Percentiles rank a stretch among this genome's conserved stretches.
Conservation (phyloP, 2,113 vertebrate species). For the Nymphicus hollandicus region DNA sequence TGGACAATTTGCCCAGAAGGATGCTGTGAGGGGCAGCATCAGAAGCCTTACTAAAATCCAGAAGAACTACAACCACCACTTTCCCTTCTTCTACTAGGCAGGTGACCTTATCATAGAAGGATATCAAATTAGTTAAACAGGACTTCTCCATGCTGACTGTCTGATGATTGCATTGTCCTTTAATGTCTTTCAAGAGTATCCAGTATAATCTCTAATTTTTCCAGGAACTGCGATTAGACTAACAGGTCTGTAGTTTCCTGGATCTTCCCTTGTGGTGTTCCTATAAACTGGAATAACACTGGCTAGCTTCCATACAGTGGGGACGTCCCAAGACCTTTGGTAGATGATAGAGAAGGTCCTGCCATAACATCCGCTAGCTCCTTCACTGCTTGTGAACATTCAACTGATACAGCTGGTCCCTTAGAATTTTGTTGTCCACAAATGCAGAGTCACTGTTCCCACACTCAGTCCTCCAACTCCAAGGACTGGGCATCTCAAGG, state of each 20-base stretch:
- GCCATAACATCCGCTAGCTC: rapidly evolving
- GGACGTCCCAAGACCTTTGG: neutral
- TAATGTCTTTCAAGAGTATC: neutral
- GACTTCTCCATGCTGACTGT: neutral
- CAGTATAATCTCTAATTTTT: neutral
- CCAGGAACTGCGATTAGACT: neutral
- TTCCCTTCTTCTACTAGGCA: neutral
- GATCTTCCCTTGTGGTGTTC: neutral
- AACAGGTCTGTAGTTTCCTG: neutral
- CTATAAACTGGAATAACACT: rapidly evolving
- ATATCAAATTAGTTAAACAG: neutral
- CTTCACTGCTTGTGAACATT: neutral
- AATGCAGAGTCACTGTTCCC: neutral
- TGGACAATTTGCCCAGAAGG: neutral
- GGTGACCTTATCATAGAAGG: neutral
- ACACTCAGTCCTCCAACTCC: neutral
- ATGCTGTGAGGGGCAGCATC: neutral
- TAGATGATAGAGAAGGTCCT: neutral
- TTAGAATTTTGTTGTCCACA: neutral
- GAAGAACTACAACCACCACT: neutral
- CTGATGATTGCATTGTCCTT: neutral
- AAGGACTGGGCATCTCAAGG: rapidly evolving
- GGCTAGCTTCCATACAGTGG: neutral
- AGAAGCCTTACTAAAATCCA: neutral
- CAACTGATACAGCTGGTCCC: neutral